Evolutionary conservation across 2,797 vertebrate genomes (phyloP), one percentile per base, ranked within the genome.

Genomic region (Cirrhinus mrigala): DNA sequence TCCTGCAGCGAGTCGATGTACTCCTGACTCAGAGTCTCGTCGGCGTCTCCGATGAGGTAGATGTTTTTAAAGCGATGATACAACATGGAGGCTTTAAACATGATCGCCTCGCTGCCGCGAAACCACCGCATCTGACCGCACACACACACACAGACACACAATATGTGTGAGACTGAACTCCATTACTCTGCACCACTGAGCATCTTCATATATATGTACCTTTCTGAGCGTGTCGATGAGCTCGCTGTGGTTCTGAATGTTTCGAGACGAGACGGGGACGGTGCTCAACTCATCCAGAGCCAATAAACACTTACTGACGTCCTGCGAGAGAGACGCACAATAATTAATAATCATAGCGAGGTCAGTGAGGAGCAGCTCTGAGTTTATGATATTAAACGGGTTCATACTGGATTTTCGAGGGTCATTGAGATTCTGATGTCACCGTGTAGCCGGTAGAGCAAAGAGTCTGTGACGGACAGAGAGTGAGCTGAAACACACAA

Each of bases 51-150:
- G 86, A 97, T 94, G 79, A 99, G 96, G 94, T 96, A 99, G 93
- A 97, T 95, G 86, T 97, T 97, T 86, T 99, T 99, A 92, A 99
- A 98, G 91, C 98, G 97, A 93, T 97, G 97, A 90, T 99, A 99
- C 0, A 99, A 89, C 98, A 99, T 99, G n/a, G 97, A 97, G 52
- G 98, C 96, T 86, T 99, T 99, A 89, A 98, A 96, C 98, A 98
- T 99, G 90, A 99, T 94, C 87, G 96, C 94, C 91, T 96, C 96
- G 90, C 94, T 98, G 7, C 96, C 96, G 79, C 97, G 94, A 91
- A 98, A 99, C 90, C 90, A 95, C 0, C 98, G 95, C 94, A 99
- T 97, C 98, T 99, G 86, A 86, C 27, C n/a, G 77, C 44, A 79
- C 14, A 89, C 37, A 87, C 16, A 80, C 8, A 83, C 10, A 81